Evolutionary conservation across 2,797 vertebrate species (phyloP), one percentile per base, ranked within the genome.

Genomic region (Muscicapa striata): DNA sequence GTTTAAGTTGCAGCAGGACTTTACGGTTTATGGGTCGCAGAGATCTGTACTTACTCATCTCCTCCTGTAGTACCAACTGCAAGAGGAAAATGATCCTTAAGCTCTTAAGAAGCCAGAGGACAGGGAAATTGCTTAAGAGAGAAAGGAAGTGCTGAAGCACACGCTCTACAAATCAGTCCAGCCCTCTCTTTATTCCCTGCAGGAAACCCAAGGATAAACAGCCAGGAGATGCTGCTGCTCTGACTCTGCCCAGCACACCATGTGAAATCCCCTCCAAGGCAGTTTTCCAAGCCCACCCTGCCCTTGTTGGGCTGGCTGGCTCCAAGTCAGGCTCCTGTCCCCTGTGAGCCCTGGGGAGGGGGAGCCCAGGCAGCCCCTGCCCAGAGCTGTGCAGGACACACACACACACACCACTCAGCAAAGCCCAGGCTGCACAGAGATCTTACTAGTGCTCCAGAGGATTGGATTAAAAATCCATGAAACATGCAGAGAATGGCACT

Each of bases 1-100:
- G 89, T 75, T 95, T 89, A 94, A 90, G 94, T 84, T 88, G 96
- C 94, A 96, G 94, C 93, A 95, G 96, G 96, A 94, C 96, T 97
- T 97, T 54, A 94, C 6, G 83, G 87, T 94, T 96, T 92, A 92
- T 43, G 78, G 93, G 68, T 96, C 22, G n/a, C 93, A 95, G 89
- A 91, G 94, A 95, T 89, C 93, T 82, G 87, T 52, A 63, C 95
- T 94, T 77, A 48, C 77, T 94, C 84, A 29, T 88, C 90, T 95
- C 92, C 79, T 88, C 81, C 51, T 17, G 85, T 20, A 13, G 85
- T 85, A 95, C 92, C 92, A 75, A 66, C 81, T 81, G 89, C 92
- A 91, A 96, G 95, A 73, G 5, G 32, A 90, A 96, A 97, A 92
- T 20, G 59, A 79, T 55, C 92, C 94, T 97, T 91, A 96, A 97